These are phyloP conservation scores for Ennomos erosarius DNA, from an alignment of 2,888 invertebrate species.

Conservation along the genomic window DNA sequence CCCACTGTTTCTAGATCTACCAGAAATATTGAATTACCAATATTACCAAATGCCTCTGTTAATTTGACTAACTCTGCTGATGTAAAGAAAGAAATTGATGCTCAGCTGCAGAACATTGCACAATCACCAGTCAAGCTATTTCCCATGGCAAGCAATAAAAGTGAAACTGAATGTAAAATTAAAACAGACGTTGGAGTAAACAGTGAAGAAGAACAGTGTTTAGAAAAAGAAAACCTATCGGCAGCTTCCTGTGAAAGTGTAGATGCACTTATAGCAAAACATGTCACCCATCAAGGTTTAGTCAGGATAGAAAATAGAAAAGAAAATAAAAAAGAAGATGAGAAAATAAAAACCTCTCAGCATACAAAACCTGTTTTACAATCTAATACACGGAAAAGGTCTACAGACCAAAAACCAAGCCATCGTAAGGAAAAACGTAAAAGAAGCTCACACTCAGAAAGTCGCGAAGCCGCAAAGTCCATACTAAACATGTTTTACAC, in stretches of 20 bases:
- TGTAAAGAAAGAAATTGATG: conserved; percentile 53
- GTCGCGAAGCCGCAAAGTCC: conserved; percentile 55
- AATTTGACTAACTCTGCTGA: conserved; percentile 21
- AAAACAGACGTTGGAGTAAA: conserved; percentile 26
- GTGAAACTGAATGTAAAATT: conserved; percentile 35
- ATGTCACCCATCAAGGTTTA: conserved; percentile 42
- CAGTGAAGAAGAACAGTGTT: conserved; percentile 31
- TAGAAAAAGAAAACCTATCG: conserved; percentile 28
- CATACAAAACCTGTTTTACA: conserved; percentile 47
- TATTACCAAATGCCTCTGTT: conserved; percentile 8
- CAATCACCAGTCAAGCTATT: conserved; percentile 49
- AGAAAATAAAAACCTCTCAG: conserved; percentile 46
- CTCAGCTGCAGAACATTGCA: conserved; percentile 49
- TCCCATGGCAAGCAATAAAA: conserved; percentile 23
- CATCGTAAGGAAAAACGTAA: conserved; percentile 81
- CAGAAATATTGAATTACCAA: conserved; percentile 23
- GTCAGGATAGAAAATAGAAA: conserved; percentile 42
- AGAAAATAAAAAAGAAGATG: conserved; percentile 45
- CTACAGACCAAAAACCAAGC: conserved; percentile 71
- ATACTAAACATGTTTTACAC: conserved; percentile 58
- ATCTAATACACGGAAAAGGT: conserved; percentile 68
- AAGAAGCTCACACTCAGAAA: conserved; percentile 62
- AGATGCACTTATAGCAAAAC: conserved; percentile 8
- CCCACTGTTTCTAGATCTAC: conserved; percentile 36
- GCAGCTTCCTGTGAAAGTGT: conserved; percentile 8